Evolutionary conservation across 2,113 vertebrate species (phyloP).

Genomic region (Falco punctatus): DNA sequence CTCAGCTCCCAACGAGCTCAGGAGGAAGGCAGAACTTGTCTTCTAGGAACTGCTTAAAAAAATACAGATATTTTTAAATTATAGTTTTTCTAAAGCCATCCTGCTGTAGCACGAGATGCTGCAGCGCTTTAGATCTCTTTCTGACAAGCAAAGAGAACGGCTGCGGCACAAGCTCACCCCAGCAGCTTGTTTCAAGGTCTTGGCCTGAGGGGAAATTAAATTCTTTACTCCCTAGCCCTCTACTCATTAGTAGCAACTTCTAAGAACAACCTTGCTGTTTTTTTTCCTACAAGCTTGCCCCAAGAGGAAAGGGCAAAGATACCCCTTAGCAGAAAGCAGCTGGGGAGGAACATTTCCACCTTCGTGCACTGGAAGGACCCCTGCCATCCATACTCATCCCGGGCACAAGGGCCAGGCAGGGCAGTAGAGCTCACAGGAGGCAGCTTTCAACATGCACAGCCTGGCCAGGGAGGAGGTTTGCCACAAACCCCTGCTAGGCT

Average conservation of each 20-base stretch:
- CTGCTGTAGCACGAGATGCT: background rate
- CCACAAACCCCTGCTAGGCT: background rate
- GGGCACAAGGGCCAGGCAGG: background rate
- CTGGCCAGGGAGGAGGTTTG: background rate
- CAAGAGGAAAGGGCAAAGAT: background rate
- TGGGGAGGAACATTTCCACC: background rate
- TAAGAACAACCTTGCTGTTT: background rate
- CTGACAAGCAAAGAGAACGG: fast-evolving
- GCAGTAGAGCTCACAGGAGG: background rate
- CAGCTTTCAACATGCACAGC: background rate
- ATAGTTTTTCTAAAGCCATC: background rate
- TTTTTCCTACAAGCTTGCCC: background rate
- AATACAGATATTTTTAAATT: background rate
- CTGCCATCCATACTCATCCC: background rate
- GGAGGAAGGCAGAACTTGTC: background rate
- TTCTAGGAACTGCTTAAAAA: background rate
- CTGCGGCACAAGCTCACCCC: background rate
- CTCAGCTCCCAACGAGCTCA: background rate
- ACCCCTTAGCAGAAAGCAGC: background rate
- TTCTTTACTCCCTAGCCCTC: background rate
- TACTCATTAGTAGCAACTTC: background rate
- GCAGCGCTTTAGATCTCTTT: background rate
- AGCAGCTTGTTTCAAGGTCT: background rate
- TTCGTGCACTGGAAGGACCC: background rate
- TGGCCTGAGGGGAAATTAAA: background rate